A percentile compares a stretch with the other conserved stretches of the same genome.
These are phyloP conservation scores for Tricholaema leucomelas DNA, from an alignment of 2,113 vertebrate genomes.

Conservation along the genomic window DNA sequence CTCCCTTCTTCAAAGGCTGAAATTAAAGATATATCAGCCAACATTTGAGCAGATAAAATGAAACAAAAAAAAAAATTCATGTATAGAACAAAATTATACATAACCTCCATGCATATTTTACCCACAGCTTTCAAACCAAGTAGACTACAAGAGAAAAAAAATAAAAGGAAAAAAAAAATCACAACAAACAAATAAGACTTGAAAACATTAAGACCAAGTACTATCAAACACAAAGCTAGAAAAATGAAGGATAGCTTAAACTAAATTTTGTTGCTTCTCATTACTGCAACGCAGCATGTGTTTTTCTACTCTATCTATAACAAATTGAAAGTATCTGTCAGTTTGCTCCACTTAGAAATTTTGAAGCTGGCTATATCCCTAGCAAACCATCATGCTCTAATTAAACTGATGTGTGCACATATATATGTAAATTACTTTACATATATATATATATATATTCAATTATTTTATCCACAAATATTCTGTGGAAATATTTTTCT, in stretches of 20 bases:
- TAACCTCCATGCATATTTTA: constrained; percentile 52
- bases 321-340: neutral
- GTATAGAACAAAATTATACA: neutral
- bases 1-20: constrained; percentile 89
- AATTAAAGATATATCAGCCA: constrained; percentile 65
- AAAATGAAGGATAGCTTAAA: neutral
- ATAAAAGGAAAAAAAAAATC: neutral
- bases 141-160: neutral
- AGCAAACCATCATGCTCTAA: constrained; percentile 12
- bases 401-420: neutral
- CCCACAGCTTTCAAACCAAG: constrained; percentile 42
- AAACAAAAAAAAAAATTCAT: neutral
- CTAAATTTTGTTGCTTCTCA: neutral
- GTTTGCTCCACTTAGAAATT: neutral
- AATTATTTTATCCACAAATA: constrained; percentile 17
- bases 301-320: neutral
- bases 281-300: neutral
- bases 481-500: neutral
- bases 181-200: neutral
- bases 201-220: constrained; percentile 31
- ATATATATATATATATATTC: constrained; percentile 1
- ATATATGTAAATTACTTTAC: constrained; percentile 32
- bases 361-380: neutral
- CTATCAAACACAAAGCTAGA: constrained; percentile 48
- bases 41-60: constrained; percentile 52